phyloP scores from a whole-genome alignment of 1,140 invertebrate genomes.

The Aphelenchoides besseyi region DNA sequence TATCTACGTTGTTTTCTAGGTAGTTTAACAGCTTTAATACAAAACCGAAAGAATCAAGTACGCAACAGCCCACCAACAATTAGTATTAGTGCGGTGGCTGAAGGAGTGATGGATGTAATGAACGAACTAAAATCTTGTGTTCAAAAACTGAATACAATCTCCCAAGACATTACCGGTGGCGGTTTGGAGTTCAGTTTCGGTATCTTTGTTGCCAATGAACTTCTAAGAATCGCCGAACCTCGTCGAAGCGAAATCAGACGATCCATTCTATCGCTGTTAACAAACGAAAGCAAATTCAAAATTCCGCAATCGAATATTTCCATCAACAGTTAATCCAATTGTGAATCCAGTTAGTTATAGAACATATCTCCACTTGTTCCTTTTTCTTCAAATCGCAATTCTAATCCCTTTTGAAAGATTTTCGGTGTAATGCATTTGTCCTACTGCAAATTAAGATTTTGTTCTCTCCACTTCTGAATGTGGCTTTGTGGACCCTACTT shows the following conservation, averaged over 20 bases:
- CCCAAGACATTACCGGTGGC: background rate
- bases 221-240: conserved; percentile 9
- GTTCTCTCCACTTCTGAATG: too few species aligned
- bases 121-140: conserved; percentile 14
- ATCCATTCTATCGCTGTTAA: conserved; percentile 3
- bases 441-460: too few species aligned
- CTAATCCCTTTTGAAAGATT: too few species aligned
- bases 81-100: background rate
- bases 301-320: conserved; percentile 4
- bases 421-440: too few species aligned
- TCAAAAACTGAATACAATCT: conserved; percentile 4
- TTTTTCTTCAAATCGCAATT: background rate
- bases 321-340: background rate
- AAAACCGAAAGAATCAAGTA: background rate
- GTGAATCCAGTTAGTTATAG: too few species aligned
- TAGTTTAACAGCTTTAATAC: background rate
- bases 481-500: too few species aligned
- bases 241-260: background rate
- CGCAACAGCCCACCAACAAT: background rate
- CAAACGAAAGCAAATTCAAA: conserved; percentile 10
- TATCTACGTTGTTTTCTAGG: background rate
- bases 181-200: conserved; percentile 14
- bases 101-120: conserved; percentile 10
- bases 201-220: background rate
- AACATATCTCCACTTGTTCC: background rate